phyloP scores from a whole-genome alignment of 2,113 vertebrate species.

The Echinops telfairi region DNA sequence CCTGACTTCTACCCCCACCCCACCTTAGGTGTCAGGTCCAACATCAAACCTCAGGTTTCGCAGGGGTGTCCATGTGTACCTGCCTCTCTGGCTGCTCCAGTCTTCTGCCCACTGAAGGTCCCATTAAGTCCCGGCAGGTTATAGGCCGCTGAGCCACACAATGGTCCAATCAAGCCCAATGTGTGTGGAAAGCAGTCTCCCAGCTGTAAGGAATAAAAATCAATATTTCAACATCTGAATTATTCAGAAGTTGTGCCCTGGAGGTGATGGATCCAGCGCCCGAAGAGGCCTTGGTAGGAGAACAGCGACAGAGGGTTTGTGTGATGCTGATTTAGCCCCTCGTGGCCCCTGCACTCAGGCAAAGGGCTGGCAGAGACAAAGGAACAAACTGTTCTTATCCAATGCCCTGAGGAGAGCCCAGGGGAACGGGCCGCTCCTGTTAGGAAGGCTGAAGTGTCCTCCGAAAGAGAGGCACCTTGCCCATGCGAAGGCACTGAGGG shows the following conservation, averaged over 20 bases:
- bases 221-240: constrained; percentile 68
- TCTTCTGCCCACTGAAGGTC: neutral
- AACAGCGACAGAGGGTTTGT: neutral
- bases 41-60: neutral
- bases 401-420: neutral
- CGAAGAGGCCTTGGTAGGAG: constrained; percentile 1
- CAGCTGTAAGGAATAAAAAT: constrained; percentile 58
- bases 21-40: neutral
- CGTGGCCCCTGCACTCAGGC: constrained; percentile 39
- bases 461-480: neutral
- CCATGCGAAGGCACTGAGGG: neutral
- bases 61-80: neutral
- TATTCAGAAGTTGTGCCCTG: constrained; percentile 60
- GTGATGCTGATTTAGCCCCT: constrained; percentile 33
- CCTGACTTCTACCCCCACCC: fast-evolving
- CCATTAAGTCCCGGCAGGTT: neutral
- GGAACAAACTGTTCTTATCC: constrained; percentile 16
- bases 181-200: constrained; percentile 39
- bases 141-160: neutral
- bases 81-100: neutral
- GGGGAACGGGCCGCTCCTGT: constrained; percentile 6
- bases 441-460: neutral
- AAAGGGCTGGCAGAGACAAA: constrained; percentile 57
- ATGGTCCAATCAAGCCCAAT: constrained; percentile 24
- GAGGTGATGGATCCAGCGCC: constrained; percentile 49